Evolutionary conservation across 1,140 invertebrate genomes (phyloP), one percentile per base, ranked within the genome.

Genomic region (Batillaria attramentaria): DNA sequence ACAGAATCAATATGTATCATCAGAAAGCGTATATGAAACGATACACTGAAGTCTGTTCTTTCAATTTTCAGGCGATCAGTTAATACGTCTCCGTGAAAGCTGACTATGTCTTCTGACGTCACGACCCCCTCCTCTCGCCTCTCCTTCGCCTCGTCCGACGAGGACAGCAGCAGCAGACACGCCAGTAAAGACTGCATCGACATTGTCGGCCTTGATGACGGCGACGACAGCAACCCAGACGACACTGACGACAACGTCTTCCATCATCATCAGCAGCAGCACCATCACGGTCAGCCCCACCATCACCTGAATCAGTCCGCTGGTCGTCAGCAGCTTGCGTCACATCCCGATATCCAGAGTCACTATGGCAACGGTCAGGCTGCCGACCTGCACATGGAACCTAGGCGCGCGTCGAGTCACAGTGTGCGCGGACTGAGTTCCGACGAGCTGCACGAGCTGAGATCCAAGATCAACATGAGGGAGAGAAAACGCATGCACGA

Each of bases 401-500:
- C n/a, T n/a, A n/a, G n/a, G n/a, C n/a, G n/a, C n/a, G n/a, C n/a
- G n/a, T n/a, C n/a, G n/a, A 46, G 41, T 10, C 68, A 70, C 39
- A 2, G 41, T 70, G 41, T 70, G 42, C 76, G 66, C 20, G 83
- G 81, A 20, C 72, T 85, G n/a, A 77, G 46, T 10, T n/a, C 73
- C 0, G 80, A 81, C 0, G 81, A 84, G 76, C 76, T 84, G 20
- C 77, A 79, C 0, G 83, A 84, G 16, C 31, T 86, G 28, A 39
- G 85, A 31, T 77, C 79, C 10, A 84, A 84, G 43, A 85, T 87
- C 16, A 90, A 90, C 79, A 81, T 80, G 16, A 54, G 89, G 69
- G 89, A 90, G 73, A 78, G 89, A 33, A 83, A 87, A 57, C 74
- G 89, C 13, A 90, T 90, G 89, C 89, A 89, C 77, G 88, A 90